Percentiles rank a stretch among this genome's conserved stretches.
phyloP scores from a whole-genome alignment of 2,888 invertebrate genomes.

The Eucera pruinosa region DNA sequence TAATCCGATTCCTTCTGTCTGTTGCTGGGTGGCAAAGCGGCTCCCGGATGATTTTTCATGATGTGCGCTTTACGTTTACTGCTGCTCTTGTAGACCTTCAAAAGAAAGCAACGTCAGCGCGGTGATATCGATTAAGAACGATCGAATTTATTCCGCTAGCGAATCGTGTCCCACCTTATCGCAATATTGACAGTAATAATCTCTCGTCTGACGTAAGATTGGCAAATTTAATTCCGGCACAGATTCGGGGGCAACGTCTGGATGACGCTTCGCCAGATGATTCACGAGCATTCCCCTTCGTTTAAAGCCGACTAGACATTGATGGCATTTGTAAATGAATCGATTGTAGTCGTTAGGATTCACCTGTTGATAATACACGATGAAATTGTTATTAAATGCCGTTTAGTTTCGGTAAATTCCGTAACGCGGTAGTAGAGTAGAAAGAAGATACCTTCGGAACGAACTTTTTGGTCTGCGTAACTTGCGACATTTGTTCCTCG shows the following conservation, averaged over 20 bases:
- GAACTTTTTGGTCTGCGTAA: slow-evolving; percentile 85
- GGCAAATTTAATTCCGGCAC: slow-evolving; percentile 92
- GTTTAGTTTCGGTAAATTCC: background rate
- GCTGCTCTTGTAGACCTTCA: slow-evolving; percentile 91
- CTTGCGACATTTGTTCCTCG: slow-evolving; percentile 73
- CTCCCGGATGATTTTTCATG: slow-evolving; percentile 92
- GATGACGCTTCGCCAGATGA: slow-evolving; percentile 92
- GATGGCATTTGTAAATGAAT: slow-evolving; percentile 91
- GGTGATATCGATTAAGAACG: slow-evolving; percentile 40
- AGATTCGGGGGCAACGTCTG: slow-evolving; percentile 87
- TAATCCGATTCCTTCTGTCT: slow-evolving; percentile 83
- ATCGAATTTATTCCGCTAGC: background rate
- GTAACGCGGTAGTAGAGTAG: background rate
- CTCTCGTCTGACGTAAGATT: slow-evolving; percentile 90
- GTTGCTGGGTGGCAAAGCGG: slow-evolving; percentile 87
- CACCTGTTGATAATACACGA: slow-evolving; percentile 66
- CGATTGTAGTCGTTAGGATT: slow-evolving; percentile 89
- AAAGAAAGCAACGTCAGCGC: slow-evolving; percentile 11
- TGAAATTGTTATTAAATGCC: slow-evolving; percentile 14
- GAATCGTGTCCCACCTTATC: slow-evolving; percentile 86
- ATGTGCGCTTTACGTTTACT: slow-evolving; percentile 94
- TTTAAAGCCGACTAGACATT: slow-evolving; percentile 91
- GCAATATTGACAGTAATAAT: slow-evolving; percentile 94
- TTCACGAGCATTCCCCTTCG: slow-evolving; percentile 94
- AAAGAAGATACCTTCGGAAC: slow-evolving; percentile 85